Conservation (phyloP, 1,140 invertebrate species). For the Zaprionus vittiger region DNA sequence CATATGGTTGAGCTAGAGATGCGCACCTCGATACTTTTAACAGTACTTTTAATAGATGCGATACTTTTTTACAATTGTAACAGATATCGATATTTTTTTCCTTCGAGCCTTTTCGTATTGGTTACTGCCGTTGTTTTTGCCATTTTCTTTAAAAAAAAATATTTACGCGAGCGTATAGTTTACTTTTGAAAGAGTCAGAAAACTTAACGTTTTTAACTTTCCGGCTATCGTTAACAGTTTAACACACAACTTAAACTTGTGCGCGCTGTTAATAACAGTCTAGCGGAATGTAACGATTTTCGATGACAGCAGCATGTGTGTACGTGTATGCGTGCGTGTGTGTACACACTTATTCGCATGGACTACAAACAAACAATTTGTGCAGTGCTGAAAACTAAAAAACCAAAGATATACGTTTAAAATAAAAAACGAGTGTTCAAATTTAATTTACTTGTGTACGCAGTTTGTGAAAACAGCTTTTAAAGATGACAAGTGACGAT, state of each 20-base stretch:
- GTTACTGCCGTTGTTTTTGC: not conserved
- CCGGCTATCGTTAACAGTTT: not conserved
- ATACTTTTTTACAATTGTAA: not conserved
- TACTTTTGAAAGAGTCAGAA: not conserved
- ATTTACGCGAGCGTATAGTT: not conserved
- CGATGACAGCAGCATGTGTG: not conserved
- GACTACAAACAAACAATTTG: constrained; percentile 14
- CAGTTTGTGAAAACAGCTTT: not conserved
- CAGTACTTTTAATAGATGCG: not conserved
- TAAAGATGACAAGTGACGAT: constrained; percentile 71
- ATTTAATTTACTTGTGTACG: constrained; percentile 7
- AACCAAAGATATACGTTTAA: constrained; percentile 26
- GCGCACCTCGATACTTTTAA: not conserved
- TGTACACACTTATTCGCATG: constrained; percentile 10
- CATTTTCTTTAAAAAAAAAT: not conserved
- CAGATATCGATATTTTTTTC: not conserved
- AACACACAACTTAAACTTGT: not conserved
- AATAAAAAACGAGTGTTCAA: constrained; percentile 14
- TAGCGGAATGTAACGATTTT: not conserved
- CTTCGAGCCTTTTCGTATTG: not conserved
- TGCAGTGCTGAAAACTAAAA: not conserved
- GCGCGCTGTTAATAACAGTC: constrained; percentile 10
- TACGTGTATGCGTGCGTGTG: not conserved
- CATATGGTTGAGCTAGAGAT: not conserved
- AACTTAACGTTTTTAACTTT: not conserved